Base-by-base conservation (phyloP, 1,140 invertebrate species). In the Ladona fulva region DNA sequence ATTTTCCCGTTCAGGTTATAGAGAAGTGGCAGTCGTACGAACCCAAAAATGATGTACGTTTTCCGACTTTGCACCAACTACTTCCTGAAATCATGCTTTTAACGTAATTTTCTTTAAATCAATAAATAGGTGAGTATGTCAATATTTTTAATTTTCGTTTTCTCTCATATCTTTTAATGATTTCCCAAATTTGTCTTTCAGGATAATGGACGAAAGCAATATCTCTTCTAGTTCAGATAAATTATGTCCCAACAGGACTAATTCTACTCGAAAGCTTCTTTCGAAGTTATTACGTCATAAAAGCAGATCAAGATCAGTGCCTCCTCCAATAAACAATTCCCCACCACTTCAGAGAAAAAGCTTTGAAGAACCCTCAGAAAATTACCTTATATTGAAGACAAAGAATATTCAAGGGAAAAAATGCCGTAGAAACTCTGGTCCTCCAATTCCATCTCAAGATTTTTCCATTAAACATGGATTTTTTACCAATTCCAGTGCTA, bases 401-500 rank as follows among this genome's bases (percentile, higher is more conserved):
- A 66, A 66, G 14, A 66, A 66, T 37, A 37, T 37, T 37, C 29
- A 37, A 22, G 52, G n/a, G 16, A 66, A 66, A 22, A 66, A 22
- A 19, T 16, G 52, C n/a, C 52, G 52, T 19, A 3, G 52, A 66
- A 66, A 66, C 14, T 66, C 52, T 16, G 52, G 52, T 5, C 52
- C 52, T 19, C 52, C 52, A 6, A 5, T 66, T 16, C 52, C 52
- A 66, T 19, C 16, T 22, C 3, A 66, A 66, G 52, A 66, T 22
- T 66, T 66, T 66, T 66, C 52, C 14, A 66, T 66, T 22, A 16
- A 22, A 66, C n/a, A 66, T 66, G 52, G 52, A 19, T 66, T 16
- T 66, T 66, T 66, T 66, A 66, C 52, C 52, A 66, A 66, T 66
- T 66, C 52, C 52, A 66, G n/a, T 66, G n/a, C 52, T 66, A 66